Conservation (phyloP, 2,113 vertebrate genomes). For the Cynopterus brachyotis region DNA sequence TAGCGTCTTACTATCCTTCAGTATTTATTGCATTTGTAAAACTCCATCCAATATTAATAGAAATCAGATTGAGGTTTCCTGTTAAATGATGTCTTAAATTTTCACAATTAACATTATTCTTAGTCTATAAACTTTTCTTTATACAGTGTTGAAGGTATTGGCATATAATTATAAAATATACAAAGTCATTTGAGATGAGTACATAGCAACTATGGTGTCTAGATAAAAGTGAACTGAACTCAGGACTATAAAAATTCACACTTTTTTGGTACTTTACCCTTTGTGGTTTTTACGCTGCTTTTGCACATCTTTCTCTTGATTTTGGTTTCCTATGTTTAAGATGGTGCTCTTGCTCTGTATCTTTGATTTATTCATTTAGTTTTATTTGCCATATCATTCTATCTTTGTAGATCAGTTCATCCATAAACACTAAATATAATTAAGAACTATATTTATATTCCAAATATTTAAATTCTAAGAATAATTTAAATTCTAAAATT, state of each 20-base stretch:
- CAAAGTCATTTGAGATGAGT: not conserved
- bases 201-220: not conserved
- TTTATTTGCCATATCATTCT: not conserved
- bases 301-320: not conserved
- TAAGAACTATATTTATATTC: not conserved
- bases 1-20: not conserved
- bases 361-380: not conserved
- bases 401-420: not conserved
- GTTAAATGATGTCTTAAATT: not conserved
- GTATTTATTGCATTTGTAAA: not conserved
- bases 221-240: not conserved
- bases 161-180: not conserved
- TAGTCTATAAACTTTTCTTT: not conserved
- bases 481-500: constrained; percentile 12
- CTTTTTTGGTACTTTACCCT: not conserved
- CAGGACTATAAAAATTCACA: not conserved
- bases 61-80: not conserved
- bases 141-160: not conserved
- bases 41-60: not conserved
- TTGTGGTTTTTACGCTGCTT: not conserved
- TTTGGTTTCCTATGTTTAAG: not conserved
- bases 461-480: constrained; percentile 13
- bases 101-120: not conserved
- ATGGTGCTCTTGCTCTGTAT: not conserved
- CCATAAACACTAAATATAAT: not conserved